phyloP scores from a whole-genome alignment of 2,888 invertebrate species.

The Chrysomela aeneicollis region DNA sequence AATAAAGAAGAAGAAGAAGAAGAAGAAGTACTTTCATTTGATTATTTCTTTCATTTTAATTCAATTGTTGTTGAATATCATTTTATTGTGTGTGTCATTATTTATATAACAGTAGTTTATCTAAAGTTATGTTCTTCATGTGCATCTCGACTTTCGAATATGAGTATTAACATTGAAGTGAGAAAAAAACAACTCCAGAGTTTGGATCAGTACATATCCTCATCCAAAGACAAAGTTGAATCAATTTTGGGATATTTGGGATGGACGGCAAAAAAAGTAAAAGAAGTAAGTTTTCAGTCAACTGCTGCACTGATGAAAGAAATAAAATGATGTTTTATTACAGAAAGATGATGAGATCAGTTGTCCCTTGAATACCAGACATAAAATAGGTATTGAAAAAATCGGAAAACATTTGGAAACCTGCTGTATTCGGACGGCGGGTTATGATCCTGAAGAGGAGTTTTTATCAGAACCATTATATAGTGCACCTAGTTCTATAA shows the following conservation, averaged over 20 bases:
- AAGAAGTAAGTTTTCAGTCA: conserved; percentile 47
- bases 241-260: conserved; percentile 54
- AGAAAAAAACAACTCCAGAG: conserved; percentile 59
- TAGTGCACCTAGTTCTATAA: conserved; percentile 50
- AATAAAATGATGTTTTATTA: conserved; percentile 32
- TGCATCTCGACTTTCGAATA: conserved; percentile 32
- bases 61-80: too few species aligned
- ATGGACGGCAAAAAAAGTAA: conserved; percentile 54
- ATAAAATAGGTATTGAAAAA: conserved; percentile 59
- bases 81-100: too few species aligned
- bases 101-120: too few species aligned
- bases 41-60: too few species aligned
- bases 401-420: conserved; percentile 60
- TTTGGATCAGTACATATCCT: conserved; percentile 57
- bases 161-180: conserved; percentile 60
- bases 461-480: conserved; percentile 61
- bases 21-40: too few species aligned
- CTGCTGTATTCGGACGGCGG: conserved; percentile 62
- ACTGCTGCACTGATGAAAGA: neutral
- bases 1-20: too few species aligned
- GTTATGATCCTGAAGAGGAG: conserved; percentile 60
- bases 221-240: conserved; percentile 56
- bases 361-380: conserved; percentile 63
- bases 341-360: conserved; percentile 55
- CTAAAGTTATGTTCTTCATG: too few species aligned